Conservation (phyloP, 2,113 vertebrate species). For the Lontra canadensis region DNA sequence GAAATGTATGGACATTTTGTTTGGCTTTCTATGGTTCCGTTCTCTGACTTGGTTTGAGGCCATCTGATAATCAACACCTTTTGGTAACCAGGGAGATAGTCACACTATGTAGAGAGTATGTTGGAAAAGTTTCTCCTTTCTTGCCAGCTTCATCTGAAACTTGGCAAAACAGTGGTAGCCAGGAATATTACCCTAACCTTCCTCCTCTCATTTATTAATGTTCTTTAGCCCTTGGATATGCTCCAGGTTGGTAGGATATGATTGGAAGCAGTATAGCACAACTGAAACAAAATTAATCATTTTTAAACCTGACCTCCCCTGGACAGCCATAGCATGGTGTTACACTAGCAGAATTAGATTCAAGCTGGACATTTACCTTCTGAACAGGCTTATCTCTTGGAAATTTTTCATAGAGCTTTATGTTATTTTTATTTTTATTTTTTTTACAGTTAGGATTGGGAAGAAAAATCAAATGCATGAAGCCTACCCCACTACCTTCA, state of each 20-base stretch:
- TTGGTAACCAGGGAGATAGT: not conserved
- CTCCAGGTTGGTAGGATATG: not conserved
- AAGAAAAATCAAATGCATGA: not conserved
- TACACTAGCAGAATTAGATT: slow-evolving; percentile 12
- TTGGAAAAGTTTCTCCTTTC: not conserved
- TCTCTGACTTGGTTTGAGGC: not conserved
- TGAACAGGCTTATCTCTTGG: not conserved
- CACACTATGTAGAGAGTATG: not conserved
- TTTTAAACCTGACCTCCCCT: not conserved
- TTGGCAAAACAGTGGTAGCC: not conserved
- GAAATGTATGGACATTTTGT: not conserved
- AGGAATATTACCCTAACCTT: not conserved
- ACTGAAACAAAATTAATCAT: slow-evolving; percentile 30
- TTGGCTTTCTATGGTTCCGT: not conserved
- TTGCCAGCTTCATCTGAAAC: not conserved
- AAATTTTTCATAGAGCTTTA: slow-evolving; percentile 9
- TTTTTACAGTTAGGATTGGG: not conserved
- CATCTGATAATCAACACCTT: not conserved
- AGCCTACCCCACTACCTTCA: not conserved
- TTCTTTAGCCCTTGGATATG: not conserved
- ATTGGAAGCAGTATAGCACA: not conserved
- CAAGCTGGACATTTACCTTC: not conserved
- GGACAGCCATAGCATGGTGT: not conserved
- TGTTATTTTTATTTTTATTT: slow-evolving; percentile 1
- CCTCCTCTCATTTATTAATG: not conserved